These are phyloP conservation scores for Orussus abietinus DNA, from an alignment of 1,140 invertebrate species.

Conservation along the genomic window DNA sequence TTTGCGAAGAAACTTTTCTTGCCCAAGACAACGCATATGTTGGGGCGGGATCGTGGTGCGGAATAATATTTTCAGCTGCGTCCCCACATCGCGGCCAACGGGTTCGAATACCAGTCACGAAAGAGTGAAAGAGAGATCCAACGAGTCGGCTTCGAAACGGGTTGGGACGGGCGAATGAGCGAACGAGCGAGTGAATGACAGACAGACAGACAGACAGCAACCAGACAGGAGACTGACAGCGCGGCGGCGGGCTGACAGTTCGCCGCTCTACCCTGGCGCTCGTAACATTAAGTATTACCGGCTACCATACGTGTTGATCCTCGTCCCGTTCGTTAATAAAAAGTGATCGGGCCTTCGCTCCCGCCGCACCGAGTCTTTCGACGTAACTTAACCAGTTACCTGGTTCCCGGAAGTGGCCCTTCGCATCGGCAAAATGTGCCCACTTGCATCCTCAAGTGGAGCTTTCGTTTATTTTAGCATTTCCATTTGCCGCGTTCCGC, in stretches of 20 bases:
- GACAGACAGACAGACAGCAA: conserved; percentile 45
- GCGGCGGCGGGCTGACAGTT: conserved; percentile 44
- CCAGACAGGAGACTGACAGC: conserved; percentile 49
- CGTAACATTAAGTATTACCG: conserved; percentile 38
- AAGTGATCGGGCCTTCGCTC: conserved; percentile 28
- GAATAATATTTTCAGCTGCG: conserved; percentile 34
- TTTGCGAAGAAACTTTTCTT: too few relatives aligned
- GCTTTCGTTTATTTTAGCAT: too few relatives aligned
- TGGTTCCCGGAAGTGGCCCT: too few relatives aligned
- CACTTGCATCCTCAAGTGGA: too few relatives aligned
- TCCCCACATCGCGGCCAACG: conserved; percentile 30
- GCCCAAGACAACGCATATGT: too few relatives aligned
- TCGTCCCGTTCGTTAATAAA: conserved; percentile 42
- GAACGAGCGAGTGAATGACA: conserved; percentile 35
- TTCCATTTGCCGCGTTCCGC: too few relatives aligned
- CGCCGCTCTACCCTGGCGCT: conserved; percentile 33
- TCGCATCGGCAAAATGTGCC: too few relatives aligned
- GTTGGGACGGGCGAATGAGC: conserved; percentile 16
- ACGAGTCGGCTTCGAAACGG: conserved; percentile 6
- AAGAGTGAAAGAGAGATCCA: conserved; percentile 9
- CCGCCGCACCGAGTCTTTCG: too few relatives aligned
- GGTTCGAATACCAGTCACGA: conserved; percentile 30
- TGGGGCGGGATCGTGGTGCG: too few relatives aligned
- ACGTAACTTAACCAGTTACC: too few relatives aligned
- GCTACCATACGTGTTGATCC: conserved; percentile 46